Conservation (phyloP, 2,797 vertebrate genomes). For the Leptoclinus maculatus region DNA sequence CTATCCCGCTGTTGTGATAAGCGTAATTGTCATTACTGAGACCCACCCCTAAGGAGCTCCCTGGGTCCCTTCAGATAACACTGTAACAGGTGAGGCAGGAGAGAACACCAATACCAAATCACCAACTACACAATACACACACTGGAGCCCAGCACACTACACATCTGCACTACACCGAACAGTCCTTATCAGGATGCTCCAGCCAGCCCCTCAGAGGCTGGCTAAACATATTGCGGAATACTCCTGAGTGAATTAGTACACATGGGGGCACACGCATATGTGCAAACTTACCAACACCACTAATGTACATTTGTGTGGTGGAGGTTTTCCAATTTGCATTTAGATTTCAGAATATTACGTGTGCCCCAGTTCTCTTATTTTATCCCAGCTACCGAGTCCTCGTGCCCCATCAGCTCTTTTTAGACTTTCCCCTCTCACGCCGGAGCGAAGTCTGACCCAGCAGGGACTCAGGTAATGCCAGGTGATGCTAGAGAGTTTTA, state of each 20-base stretch:
- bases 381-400: constrained; percentile 14
- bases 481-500: constrained; percentile 21
- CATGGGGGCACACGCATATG: constrained; percentile 38
- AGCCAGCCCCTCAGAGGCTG: constrained; percentile 69
- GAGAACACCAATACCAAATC: constrained; percentile 55
- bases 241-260: constrained; percentile 45
- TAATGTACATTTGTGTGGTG: constrained; percentile 44
- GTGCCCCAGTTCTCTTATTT: constrained; percentile 22
- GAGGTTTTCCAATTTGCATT: constrained; percentile 73
- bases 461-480: constrained; percentile 20
- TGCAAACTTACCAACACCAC: constrained; percentile 49
- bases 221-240: constrained; percentile 52
- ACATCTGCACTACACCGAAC: constrained; percentile 48
- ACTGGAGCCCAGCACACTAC: constrained; percentile 37
- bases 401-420: constrained; percentile 45
- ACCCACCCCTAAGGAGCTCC: constrained; percentile 59
- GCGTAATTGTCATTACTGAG: constrained; percentile 62
- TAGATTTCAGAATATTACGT: constrained; percentile 59
- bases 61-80: constrained; percentile 69
- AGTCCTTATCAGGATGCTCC: constrained; percentile 74
- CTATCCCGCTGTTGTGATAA: constrained; percentile 42
- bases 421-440: constrained; percentile 14
- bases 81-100: constrained; percentile 48
- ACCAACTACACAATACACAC: constrained; percentile 48
- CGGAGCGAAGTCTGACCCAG: constrained; percentile 34